Evolutionary conservation across 1,140 invertebrate species (phyloP), one percentile per base, ranked within the genome.

Genomic region (Batillaria attramentaria): DNA sequence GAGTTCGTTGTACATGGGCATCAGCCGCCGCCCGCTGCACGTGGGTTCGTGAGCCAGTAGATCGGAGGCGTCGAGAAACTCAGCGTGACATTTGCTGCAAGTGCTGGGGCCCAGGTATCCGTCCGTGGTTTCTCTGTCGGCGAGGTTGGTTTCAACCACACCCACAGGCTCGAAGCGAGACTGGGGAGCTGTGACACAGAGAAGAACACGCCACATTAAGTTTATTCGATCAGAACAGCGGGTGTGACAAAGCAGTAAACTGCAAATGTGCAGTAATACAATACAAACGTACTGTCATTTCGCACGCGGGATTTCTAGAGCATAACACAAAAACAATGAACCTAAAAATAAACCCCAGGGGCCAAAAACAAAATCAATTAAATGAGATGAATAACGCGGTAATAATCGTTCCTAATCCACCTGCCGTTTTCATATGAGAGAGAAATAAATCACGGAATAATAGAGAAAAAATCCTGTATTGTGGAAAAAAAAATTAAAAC

Each of bases 11-110:
- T n/a, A 24, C 37, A 28, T 43, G 6, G 62, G 42, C 35, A 33
- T 0, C 33, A n/a, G 4, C 75, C 4, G 6, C 10, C 28, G 18
- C 28, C 41, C 62, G 13, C n/a, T 4, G 31, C 75, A 66, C 18
- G 31, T 33, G 62, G 66, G 50, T 46, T 77, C 75, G 62, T 77
- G 62, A 16, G 62, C 75, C 75, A 68, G 41, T 10, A 46, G 39
- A 42, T 77, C 43, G 28, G 37, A 46, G 28, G 28, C 33, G 35
- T 62, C 16, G 24, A 39, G 20, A 42, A 69, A 66, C 60, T 69
- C 54, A 41, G n/a, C 62, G 37, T 77, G 66, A 46, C 75, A 77
- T 13, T 62, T 39, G n/a, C 8, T 35, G 57, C 73, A 75, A 16
- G 54, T 41, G 24, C 18, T 54, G 54, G 73, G 39, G 35, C 42